Evolutionary conservation across 2,888 invertebrate genomes (phyloP).

Genomic region (Blastobasis lacticolella): DNA sequence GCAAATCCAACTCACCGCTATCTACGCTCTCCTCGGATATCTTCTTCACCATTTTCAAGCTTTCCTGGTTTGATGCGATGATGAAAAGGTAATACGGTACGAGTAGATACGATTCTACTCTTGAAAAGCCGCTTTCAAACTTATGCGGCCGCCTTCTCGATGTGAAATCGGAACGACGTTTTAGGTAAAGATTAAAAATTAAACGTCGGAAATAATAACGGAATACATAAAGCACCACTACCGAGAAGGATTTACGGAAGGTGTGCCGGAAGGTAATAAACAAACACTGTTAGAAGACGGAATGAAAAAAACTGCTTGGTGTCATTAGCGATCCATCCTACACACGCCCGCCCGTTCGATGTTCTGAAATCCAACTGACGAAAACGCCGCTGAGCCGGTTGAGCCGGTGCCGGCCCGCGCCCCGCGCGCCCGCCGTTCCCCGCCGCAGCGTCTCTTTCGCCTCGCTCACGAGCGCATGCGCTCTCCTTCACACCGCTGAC

Average conservation of each 20-base stretch:
- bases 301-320: slow-evolving; percentile 76
- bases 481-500: slow-evolving; percentile 60
- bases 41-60: slow-evolving; percentile 70
- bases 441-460: slow-evolving; percentile 44
- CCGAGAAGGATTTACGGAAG: slow-evolving; percentile 68
- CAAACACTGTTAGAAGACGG: slow-evolving; percentile 73
- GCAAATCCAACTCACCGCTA: slow-evolving; percentile 56
- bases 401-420: slow-evolving; percentile 29
- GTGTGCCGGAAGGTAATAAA: slow-evolving; percentile 66
- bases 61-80: slow-evolving; percentile 48
- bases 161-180: slow-evolving; percentile 69
- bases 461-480: slow-evolving; percentile 60
- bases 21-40: slow-evolving; percentile 73
- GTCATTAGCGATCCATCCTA: slow-evolving; percentile 71
- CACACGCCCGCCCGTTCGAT: slow-evolving; percentile 73
- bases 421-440: slow-evolving; percentile 21
- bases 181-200: slow-evolving; percentile 44
- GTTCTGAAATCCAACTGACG: slow-evolving; percentile 72
- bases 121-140: slow-evolving; percentile 72
- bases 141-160: slow-evolving; percentile 70
- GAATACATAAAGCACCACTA: slow-evolving; percentile 58
- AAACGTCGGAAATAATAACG: slow-evolving; percentile 47
- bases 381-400: slow-evolving; percentile 35
- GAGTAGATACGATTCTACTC: slow-evolving; percentile 65
- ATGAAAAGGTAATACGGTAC: slow-evolving; percentile 58